A percentile compares a stretch with the other conserved stretches of the same genome.
Evolutionary conservation across 2,797 vertebrate genomes (phyloP).

Genomic region (Anguilla obscura): DNA sequence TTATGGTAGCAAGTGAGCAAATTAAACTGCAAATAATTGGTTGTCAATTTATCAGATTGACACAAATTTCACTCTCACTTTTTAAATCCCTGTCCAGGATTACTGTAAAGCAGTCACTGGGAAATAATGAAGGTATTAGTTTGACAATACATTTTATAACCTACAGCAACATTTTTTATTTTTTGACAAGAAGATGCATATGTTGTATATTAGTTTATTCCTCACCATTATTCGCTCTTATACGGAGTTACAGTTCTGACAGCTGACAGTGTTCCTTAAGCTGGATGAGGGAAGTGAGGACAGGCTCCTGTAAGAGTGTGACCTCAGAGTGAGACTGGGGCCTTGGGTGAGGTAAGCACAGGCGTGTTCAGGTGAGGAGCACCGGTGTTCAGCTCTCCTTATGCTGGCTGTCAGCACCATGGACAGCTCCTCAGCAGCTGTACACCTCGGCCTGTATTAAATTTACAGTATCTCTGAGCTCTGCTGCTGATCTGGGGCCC

Average conservation of each 20-base stretch:
- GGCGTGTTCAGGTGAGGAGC: background rate
- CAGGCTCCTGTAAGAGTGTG: background rate
- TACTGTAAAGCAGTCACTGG: background rate
- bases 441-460: background rate
- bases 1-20: background rate
- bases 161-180: background rate
- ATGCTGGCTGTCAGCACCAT: background rate
- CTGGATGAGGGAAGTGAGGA: background rate
- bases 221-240: background rate
- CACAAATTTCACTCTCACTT: background rate
- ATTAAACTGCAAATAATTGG: constrained; percentile 12
- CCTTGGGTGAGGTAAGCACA: background rate
- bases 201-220: background rate
- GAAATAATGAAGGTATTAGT: background rate
- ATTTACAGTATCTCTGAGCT: too few species aligned
- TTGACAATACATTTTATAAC: background rate
- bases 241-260: background rate
- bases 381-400: background rate
- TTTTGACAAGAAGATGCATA: background rate
- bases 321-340: background rate
- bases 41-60: background rate
- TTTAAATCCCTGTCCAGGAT: background rate
- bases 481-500: too few species aligned
- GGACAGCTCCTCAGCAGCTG: background rate
- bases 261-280: background rate